These are phyloP conservation scores for Hypothenemus hampei DNA, from an alignment of 1,140 invertebrate species.

Conservation along the genomic window DNA sequence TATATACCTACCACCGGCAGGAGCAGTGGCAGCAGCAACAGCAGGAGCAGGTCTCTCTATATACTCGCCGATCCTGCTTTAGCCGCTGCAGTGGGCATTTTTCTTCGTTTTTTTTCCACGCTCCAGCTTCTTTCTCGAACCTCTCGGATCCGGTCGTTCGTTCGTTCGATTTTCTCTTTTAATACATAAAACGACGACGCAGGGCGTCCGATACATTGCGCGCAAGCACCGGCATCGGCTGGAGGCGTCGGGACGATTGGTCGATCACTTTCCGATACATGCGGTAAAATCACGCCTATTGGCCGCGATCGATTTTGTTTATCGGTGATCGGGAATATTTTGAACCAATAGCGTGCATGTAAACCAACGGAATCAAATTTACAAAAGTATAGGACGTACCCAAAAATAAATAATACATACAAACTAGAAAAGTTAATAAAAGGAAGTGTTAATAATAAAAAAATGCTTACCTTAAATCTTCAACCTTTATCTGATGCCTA, in stretches of 20 bases:
- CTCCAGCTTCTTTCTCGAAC: no score
- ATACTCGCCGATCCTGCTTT: no score
- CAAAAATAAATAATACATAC: no score
- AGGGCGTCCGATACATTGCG: slow-evolving; percentile 26
- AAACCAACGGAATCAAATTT: background rate
- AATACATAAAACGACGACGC: slow-evolving; percentile 25
- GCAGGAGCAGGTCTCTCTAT: no score
- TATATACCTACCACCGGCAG: no score
- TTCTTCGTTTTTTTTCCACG: no score
- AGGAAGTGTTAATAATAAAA: no score
- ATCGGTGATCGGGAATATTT: slow-evolving; percentile 19
- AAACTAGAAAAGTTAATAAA: no score
- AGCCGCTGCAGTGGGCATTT: slow-evolving; percentile 23
- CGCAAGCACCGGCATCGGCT: slow-evolving; percentile 21
- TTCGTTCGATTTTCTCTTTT: slow-evolving; percentile 29
- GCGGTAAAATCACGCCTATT: slow-evolving; percentile 25
- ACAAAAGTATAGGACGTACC: no score
- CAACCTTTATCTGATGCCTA: no score
- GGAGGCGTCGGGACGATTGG: slow-evolving; percentile 22
- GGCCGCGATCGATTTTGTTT: slow-evolving; percentile 29
- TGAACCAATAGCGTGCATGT: slow-evolving; percentile 18
- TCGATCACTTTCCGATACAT: slow-evolving; percentile 27
- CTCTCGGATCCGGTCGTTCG: slow-evolving; percentile 11
- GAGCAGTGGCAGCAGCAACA: no score
- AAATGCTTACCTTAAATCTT: no score